A percentile compares a stretch with the other conserved stretches of the same genome.
These are phyloP conservation scores for Malthinus flaveolus DNA, from an alignment of 2,888 invertebrate species.

Conservation along the genomic window DNA sequence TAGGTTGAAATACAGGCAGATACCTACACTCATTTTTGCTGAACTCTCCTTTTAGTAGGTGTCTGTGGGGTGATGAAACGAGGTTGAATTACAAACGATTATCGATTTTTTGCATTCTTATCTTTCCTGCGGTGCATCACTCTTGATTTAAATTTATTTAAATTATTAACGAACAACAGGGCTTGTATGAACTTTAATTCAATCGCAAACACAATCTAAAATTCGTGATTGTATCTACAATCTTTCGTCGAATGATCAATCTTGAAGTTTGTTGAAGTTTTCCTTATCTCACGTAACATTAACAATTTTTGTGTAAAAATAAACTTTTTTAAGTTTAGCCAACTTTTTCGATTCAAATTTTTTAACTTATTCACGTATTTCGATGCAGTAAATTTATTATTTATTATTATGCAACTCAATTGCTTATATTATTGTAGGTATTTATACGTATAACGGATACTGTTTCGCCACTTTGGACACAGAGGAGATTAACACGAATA, in stretches of 20 bases:
- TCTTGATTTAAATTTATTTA: neutral
- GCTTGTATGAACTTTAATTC: neutral
- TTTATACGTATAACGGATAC: too few relatives aligned
- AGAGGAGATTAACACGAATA: too few relatives aligned
- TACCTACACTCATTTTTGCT: too few relatives aligned
- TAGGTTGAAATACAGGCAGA: too few relatives aligned
- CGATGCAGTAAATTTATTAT: too few relatives aligned
- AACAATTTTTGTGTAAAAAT: neutral
- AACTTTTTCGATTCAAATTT: constrained; percentile 1
- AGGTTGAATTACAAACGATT: too few relatives aligned
- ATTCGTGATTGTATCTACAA: constrained; percentile 4
- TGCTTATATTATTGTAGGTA: neutral
- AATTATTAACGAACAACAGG: neutral
- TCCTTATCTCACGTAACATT: neutral
- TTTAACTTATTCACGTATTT: neutral
- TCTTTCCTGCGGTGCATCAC: neutral
- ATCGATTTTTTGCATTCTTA: too few relatives aligned
- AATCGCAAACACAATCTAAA: constrained; percentile 1
- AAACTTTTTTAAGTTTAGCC: neutral
- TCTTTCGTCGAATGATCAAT: neutral
- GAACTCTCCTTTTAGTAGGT: too few relatives aligned
- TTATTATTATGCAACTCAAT: neutral
- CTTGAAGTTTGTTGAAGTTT: neutral
- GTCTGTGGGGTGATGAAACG: too few relatives aligned
- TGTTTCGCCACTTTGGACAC: too few relatives aligned